Evolutionary conservation across 2,113 vertebrate species (phyloP), one percentile per base, ranked within the genome.

Genomic region (Bubalus kerabau): DNA sequence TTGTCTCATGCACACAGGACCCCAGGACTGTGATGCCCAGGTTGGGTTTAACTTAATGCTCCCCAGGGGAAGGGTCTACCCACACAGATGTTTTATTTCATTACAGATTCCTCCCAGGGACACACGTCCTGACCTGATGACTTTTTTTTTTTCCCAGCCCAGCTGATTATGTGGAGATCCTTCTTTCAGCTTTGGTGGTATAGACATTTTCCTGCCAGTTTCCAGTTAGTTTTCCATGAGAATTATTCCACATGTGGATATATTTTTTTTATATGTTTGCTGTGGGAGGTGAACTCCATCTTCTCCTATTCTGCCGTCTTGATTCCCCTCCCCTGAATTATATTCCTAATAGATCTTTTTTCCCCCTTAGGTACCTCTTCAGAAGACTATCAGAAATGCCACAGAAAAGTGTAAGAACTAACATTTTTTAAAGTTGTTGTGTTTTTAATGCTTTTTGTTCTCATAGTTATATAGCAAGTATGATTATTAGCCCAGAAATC

Each of bases 371-470:
- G 46, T 94, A 17, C 62, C 14, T 62, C 95, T 93, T 96, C 83
- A 81, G 96, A 97, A 97, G 81, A 97, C 89, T 89, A 83, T 95
- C 54, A 97, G 60, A 96, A 97, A 78, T 91, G 50, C 78, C 83
- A 94, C n/a, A 97, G 86, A 62, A 88, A 97, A 96, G 95, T 6
- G 97, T 98, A 97, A 96, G 98, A 93, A 87, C 71, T 94, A 89
- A 95, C 40, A 46, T 60, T 91, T 90, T 96, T 83, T 26, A 78
- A 88, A n/a, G 50, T 54, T 82, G 7, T 90, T 87, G 2, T 95
- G 21, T 32, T 94, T 97, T 95, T 95, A 15, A 89, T 95, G 96
- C 12, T 26, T 43, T 43, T 7, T 88, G 36, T 88, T 95, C 28
- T 95, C 87, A 57, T 83, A 93, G 46, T 88, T 96, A n/a, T 46